A percentile compares a stretch with the other conserved stretches of the same genome.
Evolutionary conservation across 2,888 invertebrate species (phyloP).

Genomic region (Dicyrtomina minuta): DNA sequence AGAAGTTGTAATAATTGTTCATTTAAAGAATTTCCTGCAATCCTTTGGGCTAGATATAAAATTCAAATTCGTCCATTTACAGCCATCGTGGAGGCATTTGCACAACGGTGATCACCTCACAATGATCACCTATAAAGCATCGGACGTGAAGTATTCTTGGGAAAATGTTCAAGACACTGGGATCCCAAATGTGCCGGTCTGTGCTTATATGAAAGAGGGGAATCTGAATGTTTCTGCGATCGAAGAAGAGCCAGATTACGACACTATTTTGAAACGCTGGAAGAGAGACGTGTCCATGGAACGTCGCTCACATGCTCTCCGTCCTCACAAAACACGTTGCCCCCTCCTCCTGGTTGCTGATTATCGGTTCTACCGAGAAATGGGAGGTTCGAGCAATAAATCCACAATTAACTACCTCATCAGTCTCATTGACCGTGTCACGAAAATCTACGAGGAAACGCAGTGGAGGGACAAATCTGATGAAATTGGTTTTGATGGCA

Average conservation of each 20-base stretch:
- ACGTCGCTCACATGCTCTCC: no score
- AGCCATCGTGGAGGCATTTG: constrained; percentile 94
- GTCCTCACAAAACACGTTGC: constrained; percentile 81
- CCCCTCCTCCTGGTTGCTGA: constrained; percentile 90
- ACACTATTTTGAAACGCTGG: constrained; percentile 49
- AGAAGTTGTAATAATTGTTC: no score
- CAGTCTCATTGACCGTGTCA: constrained; percentile 92
- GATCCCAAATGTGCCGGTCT: constrained; percentile 55
- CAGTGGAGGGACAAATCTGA: constrained; percentile 87
- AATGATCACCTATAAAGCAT: constrained; percentile 87
- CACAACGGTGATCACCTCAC: constrained; percentile 72
- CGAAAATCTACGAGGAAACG: constrained; percentile 92
- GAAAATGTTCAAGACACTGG: constrained; percentile 59
- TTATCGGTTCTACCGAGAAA: constrained; percentile 90
- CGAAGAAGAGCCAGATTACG: constrained; percentile 47
- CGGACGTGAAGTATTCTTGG: constrained; percentile 85
- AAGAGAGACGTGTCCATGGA: constrained; percentile 50
- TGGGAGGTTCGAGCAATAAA: constrained; percentile 91
- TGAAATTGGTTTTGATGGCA: constrained; percentile 74
- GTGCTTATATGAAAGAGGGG: constrained; percentile 75
- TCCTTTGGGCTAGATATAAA: no score
- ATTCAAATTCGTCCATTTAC: no score
- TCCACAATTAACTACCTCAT: constrained; percentile 96
- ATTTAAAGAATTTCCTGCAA: no score
- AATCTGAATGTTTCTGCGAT: constrained; percentile 55